Base-by-base conservation (phyloP, 2,888 invertebrate species). In the Slavum lentiscoides region DNA sequence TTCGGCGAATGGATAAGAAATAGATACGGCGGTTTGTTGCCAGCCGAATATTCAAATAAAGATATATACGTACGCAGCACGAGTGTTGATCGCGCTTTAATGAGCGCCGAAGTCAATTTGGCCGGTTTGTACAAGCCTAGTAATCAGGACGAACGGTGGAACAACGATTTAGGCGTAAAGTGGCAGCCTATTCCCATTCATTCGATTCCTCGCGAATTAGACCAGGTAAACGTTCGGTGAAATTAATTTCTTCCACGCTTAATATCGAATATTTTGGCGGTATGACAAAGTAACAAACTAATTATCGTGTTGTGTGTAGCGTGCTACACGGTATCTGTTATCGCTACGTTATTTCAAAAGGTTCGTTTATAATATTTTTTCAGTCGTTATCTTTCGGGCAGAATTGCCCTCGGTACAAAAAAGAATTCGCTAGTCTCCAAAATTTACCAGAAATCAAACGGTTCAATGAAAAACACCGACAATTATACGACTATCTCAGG, bases 121-220 rank as follows among this genome's bases (percentile, higher is more conserved):
- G 92, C 93, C 11, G 93, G 92, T 9, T 85, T 94, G 74, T 93
- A 91, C 88, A 91, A 91, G 69, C 92, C 92, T 0, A 30, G 30
- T 30, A 87, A 87, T 77, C 86, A 87, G 8, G 86, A 86, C 75
- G 87, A 88, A 83, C 87, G 88, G 84, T 90, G 91, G 91, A 90
- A 90, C 85, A 84, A 87, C 69, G 86, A 88, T 80, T 30, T 83
- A 13, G 73, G 82, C 39, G 59, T 39, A 0, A 39, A 72, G 23
- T 83, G 83, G 83, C 92, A 93, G 85, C 94, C 94, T 6, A 90
- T 94, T 81, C 92, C 93, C 8, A 89, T 93, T 1, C 90, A 91
- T 85, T 91, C 91, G 5, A 89, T 80, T 43, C 76, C 83, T 17
- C 53, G 30, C 1, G 49, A 75, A 43, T 30, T 58, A 8, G 83